Conservation (phyloP, 2,113 vertebrate genomes). For the Sturnira hondurensis region DNA sequence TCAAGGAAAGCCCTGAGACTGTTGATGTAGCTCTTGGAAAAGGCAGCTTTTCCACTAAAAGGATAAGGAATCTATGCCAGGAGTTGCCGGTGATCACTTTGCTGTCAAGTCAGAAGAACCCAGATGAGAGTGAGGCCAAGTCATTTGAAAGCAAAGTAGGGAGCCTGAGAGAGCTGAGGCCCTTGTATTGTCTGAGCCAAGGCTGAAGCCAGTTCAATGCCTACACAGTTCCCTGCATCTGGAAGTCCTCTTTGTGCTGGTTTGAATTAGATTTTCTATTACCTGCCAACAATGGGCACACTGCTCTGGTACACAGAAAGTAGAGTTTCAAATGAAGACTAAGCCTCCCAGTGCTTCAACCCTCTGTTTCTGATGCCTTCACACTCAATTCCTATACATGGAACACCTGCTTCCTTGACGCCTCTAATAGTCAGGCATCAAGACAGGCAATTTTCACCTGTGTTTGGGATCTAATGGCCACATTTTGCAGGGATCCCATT, state of each 20-base stretch:
- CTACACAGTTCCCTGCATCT: not conserved
- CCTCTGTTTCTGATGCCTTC: not conserved
- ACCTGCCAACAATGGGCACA: not conserved
- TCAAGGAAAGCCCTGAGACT: not conserved
- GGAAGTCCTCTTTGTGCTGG: not conserved
- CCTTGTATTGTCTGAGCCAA: not conserved
- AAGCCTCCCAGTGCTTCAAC: not conserved
- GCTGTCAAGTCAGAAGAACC: not conserved
- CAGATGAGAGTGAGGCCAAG: not conserved
- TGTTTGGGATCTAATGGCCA: not conserved
- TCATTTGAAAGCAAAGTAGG: not conserved
- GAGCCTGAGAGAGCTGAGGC: not conserved
- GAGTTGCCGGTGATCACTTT: not conserved
- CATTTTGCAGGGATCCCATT: not conserved
- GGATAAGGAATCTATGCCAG: not conserved
- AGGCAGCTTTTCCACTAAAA: not conserved
- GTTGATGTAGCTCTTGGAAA: not conserved
- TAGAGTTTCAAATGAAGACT: not conserved
- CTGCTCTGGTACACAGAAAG: too few species aligned
- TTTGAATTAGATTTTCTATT: not conserved
- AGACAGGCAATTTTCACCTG: not conserved
- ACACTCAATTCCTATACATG: accelerated
- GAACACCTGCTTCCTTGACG: not conserved
- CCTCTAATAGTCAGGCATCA: not conserved
- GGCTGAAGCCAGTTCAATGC: not conserved